Evolutionary conservation across 2,797 vertebrate species (phyloP), one percentile per base, ranked within the genome.

Genomic region (Pangasius macronema): DNA sequence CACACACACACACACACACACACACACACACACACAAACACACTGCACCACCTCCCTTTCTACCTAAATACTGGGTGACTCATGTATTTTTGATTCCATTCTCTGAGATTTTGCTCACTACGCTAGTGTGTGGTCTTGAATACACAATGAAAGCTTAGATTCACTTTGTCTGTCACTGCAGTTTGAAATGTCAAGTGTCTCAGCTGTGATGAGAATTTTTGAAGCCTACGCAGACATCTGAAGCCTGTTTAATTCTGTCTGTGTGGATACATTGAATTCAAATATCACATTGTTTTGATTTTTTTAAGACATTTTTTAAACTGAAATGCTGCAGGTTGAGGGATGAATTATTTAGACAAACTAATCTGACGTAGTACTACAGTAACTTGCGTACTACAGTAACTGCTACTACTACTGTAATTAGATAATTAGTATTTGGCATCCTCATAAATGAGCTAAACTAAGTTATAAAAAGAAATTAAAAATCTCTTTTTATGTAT

Each of bases 121-220:
- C 63, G 30, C 36, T 30, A 20, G 33, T 89, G 61, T 82, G 83
- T 87, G 91, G 75, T 73, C 83, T 80, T 88, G 86, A 90, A 91
- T 88, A 65, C 70, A 53, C 42, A 89, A 88, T 82, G 80, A 85
- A 84, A 81, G 36, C 73, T 85, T 27, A 79, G 46, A 75, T 79
- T 18, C 77, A 87, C 85, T 72, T 82, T 73, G 55, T 72, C 68
- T 65, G 65, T 85, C 80, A 75, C 68, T 75, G 86, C 30, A 8
- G 77, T 83, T 73, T 87, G 65, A 89, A 89, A 87, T 89, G 87
- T 87, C 83, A 89, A 87, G 85, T 85, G 86, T 89, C 57, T 91
- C 53, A 68, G 81, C 53, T 85, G 81, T 42, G 59, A 65, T 83
- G 75, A 76, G 79, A 80, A 67, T 84, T 68, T 77, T 77, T 16